Evolutionary conservation across 2,797 vertebrate genomes (phyloP).

Genomic region (Dryobates pubescens): DNA sequence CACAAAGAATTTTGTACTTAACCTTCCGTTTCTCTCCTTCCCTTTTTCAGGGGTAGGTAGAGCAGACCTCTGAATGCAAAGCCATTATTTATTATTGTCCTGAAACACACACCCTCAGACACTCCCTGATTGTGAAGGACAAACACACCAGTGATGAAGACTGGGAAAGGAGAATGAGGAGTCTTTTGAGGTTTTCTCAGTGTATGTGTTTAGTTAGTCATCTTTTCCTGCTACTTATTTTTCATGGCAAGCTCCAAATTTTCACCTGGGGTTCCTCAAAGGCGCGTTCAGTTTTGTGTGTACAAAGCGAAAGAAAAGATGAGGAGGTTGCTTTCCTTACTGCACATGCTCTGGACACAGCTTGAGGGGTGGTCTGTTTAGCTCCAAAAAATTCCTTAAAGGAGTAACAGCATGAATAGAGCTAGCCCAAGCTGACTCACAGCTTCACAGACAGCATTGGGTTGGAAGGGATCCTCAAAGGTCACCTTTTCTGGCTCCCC

Average conservation of each 20-base stretch:
- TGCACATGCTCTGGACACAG: not conserved
- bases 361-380: constrained; percentile 49
- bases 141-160: constrained; percentile 27
- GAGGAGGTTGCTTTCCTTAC: constrained; percentile 40
- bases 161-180: constrained; percentile 17
- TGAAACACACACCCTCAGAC: not conserved
- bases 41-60: not conserved
- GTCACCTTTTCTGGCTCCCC: no score
- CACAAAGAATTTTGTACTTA: not conserved
- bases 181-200: constrained; percentile 42
- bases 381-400: not conserved
- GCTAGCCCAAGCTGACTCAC: not conserved
- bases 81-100: not conserved
- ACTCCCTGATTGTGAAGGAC: constrained; percentile 15
- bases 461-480: no score
- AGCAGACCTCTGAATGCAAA: not conserved
- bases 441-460: no score
- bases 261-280: constrained; percentile 65
- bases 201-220: constrained; percentile 27
- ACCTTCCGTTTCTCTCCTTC: not conserved
- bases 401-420: not conserved
- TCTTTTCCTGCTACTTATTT: constrained; percentile 63
- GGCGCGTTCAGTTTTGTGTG: constrained; percentile 14
- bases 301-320: not conserved
- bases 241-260: constrained; percentile 55